Evolutionary conservation across 1,140 invertebrate species (phyloP).

Genomic region (Drosophila sproati): DNA sequence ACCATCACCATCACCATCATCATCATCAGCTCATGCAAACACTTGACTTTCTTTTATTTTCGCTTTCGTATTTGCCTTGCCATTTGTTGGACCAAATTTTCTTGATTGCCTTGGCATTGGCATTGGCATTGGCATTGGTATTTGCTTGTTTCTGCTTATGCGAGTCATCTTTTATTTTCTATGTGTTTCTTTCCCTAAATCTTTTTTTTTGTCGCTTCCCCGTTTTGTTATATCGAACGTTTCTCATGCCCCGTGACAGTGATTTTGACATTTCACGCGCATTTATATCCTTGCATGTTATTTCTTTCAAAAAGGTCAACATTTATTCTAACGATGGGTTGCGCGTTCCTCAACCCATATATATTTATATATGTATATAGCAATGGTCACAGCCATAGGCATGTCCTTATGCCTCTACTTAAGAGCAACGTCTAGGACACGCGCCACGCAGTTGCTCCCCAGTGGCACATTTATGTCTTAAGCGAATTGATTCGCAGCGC

Average conservation of each 20-base stretch:
- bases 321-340: conserved; percentile 31
- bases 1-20: conserved; percentile 16
- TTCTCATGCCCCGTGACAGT: conserved; percentile 50
- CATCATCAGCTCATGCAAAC: conserved; percentile 54
- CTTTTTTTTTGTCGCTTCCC: conserved; percentile 5
- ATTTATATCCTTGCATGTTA: conserved; percentile 54
- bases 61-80: conserved; percentile 67
- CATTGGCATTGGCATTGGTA: conserved; percentile 65
- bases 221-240: background rate
- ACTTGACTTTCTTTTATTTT: conserved; percentile 52
- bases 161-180: conserved; percentile 67
- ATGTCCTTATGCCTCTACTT: conserved; percentile 16
- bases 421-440: conserved; percentile 55
- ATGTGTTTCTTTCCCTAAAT: conserved; percentile 39
- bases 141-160: conserved; percentile 70
- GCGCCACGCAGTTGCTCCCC: conserved; percentile 67
- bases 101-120: background rate
- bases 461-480: conserved; percentile 60
- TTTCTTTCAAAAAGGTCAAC: conserved; percentile 69
- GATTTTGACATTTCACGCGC: conserved; percentile 82
- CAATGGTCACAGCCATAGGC: conserved; percentile 25
- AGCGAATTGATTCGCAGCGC: conserved; percentile 68
- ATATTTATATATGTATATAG: conserved; percentile 40
- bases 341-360: conserved; percentile 15
- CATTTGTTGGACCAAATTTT: conserved; percentile 8